Evolutionary conservation across 64 coral and sea anemone genomes (phyloP), one percentile per base, ranked within the genome.

Genomic region (Hydrozoanthus tunicans): DNA sequence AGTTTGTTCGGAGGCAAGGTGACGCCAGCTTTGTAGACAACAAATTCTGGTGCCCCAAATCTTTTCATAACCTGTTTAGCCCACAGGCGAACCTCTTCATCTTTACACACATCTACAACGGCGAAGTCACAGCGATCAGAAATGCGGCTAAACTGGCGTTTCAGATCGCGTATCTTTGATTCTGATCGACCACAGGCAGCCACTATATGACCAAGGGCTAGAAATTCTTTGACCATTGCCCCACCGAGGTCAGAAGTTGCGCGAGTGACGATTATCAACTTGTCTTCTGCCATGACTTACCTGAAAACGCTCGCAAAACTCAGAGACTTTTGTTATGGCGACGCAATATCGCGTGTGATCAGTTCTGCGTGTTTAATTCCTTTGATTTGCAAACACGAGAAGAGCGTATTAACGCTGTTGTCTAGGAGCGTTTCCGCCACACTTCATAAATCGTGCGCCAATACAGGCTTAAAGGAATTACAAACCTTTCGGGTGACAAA

Each of bases 1-100:
- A 88, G 69, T 75, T 88, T 88, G 6, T 58, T 73, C 6, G 84
- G 84, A 32, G 84, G 84, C 23, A 88, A 59, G 6, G 68, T 74
- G 17, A 88, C 70, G 11, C 84, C 84, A 43, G 84, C 84, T 25
- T 88, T 88, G 69, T 88, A 73, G 51, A 88, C 59, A 3, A 88
- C 55, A 25, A 88, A 88, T 24, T 88, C 68, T 15, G 84, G 84
- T 7, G 84, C 51, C 11, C 84, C 84, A 3, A 88, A 88, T 56
- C 2, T 88, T 88, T 88, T 88, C 84, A 88, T 53, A 6, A 88
- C 67, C 59, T 88, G 56, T 88, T 74, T 88, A 1, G 84, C 67
- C 84, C 84, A 88, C 24, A 73, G 84, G 14, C 84, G 84, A 88
- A 88, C 84, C 32, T 88, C n/a, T 71, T 75, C 69, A 58, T 88